Evolutionary conservation across 2,797 vertebrate species (phyloP), one percentile per base, ranked within the genome.

Genomic region (Antennarius maculatus): DNA sequence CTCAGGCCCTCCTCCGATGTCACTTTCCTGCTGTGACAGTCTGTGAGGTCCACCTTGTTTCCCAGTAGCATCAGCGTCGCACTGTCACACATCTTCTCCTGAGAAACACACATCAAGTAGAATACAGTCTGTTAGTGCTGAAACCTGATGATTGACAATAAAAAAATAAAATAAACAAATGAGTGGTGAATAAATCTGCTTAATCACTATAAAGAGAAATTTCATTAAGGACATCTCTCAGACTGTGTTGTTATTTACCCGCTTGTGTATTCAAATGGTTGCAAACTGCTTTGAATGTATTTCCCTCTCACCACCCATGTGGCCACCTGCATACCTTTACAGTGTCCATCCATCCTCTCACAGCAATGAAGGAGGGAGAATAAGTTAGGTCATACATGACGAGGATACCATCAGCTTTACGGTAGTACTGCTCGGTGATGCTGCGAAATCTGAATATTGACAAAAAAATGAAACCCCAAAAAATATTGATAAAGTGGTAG

Each of bases 391-490:
- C 95, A 29, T 96, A 96, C 93, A 95, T 89, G 62, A 91, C 88
- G 17, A 96, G 86, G 61, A 96, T 86, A 5, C 92, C 93, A 0
- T 95, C 94, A 0, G 93, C 94, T 72, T 92, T 94, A 31, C 93
- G 90, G 77, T 94, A 95, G 18, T 96, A 96, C 78, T 95, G 95
- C 77, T 93, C 93, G 29, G 94, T 94, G 67, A 96, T 87, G 80
- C 94, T 95, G 54, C 85, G 89, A 71, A 95, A 96, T 85, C 95
- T 96, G 71, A 15, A 31, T 17, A 23, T 4, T 13, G 10, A 27
- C 16, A 34, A 18, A 27, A 31, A 1, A 2, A 16, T 17, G 11
- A 46, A 39, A 39, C 37, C 7, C 37, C 7, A 8, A 39, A 39
- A 39, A 39, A 39, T 9, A 43, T 43, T 13, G 42, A 43, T 13